A percentile compares a stretch with the other conserved stretches of the same genome.
Evolutionary conservation across 1,140 invertebrate species (phyloP).

Genomic region (Coptotermes formosanus): DNA sequence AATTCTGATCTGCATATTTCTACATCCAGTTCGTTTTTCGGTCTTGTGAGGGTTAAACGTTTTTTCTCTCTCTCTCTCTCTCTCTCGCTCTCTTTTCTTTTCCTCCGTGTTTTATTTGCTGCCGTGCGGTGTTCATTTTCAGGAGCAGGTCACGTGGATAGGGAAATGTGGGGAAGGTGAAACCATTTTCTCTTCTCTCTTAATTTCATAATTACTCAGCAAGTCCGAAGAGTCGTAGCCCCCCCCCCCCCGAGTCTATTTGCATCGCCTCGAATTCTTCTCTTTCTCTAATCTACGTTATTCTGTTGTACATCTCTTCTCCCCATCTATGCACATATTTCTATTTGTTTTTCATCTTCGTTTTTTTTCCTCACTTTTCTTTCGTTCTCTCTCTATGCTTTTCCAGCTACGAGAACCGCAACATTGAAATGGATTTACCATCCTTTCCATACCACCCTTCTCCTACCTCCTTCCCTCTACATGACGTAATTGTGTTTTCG

Average conservation of each 20-base stretch:
- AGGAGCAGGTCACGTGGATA: constrained; percentile 22
- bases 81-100: not conserved
- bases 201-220: constrained; percentile 32
- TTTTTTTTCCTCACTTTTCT: not conserved
- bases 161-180: constrained; percentile 26
- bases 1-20: too few relatives aligned
- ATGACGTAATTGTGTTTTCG: constrained; percentile 16
- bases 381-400: not conserved
- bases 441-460: not conserved
- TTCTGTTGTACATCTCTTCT: not conserved
- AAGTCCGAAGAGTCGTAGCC: not conserved
- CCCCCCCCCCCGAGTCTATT: not conserved
- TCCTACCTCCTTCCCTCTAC: not conserved
- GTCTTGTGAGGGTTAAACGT: not conserved
- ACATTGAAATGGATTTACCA: constrained; percentile 12
- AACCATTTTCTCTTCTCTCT: constrained; percentile 32
- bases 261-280: not conserved
- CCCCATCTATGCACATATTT: not conserved
- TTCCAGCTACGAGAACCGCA: not conserved
- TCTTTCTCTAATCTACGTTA: not conserved
- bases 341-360: constrained; percentile 16
- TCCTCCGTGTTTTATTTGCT: not conserved
- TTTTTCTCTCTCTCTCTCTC: not conserved
- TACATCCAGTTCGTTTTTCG: not conserved
- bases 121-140: constrained; percentile 32